These are phyloP conservation scores for Pantherophis guttatus DNA, from an alignment of 2,113 vertebrate genomes.

Conservation along the genomic window DNA sequence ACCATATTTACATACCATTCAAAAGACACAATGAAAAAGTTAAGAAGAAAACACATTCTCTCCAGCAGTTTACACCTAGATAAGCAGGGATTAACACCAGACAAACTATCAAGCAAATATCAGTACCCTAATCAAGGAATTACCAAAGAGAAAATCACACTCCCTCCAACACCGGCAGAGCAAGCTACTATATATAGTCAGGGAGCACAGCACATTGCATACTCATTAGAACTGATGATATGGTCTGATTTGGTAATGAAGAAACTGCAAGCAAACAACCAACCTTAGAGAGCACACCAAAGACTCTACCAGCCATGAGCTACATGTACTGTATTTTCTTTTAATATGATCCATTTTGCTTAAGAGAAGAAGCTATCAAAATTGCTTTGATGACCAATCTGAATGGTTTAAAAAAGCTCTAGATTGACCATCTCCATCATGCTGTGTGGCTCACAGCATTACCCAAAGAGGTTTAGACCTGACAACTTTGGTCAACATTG, in stretches of 20 bases:
- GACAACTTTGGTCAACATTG: background rate
- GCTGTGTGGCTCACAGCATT: background rate
- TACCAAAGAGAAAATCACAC: background rate
- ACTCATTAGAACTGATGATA: background rate
- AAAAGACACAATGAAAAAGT: background rate
- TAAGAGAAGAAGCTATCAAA: background rate
- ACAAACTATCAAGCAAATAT: background rate
- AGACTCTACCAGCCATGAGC: background rate
- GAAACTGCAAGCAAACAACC: background rate
- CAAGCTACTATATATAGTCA: background rate
- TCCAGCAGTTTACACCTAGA: background rate
- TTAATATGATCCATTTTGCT: background rate
- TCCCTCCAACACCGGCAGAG: background rate
- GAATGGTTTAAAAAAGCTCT: background rate
- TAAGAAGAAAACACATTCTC: background rate
- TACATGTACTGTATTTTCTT: background rate
- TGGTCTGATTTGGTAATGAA: background rate
- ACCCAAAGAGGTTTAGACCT: background rate
- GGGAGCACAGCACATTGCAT: background rate
- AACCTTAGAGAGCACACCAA: background rate
- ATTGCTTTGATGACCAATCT: background rate
- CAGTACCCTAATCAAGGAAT: background rate
- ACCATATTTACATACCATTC: background rate
- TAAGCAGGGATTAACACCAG: background rate
- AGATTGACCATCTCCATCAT: background rate